phyloP scores from a whole-genome alignment of 2,113 vertebrate genomes.

The Scomber scombrus region DNA sequence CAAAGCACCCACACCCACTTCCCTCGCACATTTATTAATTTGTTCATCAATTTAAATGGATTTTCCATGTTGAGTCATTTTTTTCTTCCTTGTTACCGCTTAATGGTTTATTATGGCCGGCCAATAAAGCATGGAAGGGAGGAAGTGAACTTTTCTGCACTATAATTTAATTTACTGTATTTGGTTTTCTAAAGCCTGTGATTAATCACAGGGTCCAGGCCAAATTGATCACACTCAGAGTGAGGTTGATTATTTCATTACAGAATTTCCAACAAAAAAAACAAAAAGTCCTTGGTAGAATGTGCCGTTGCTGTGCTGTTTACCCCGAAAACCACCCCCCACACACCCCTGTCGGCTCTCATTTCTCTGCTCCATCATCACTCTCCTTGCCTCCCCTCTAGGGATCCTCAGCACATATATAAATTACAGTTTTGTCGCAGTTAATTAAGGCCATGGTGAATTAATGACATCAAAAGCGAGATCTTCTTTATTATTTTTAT shows the following conservation, averaged over 20 bases:
- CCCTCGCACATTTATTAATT: slow-evolving; percentile 68
- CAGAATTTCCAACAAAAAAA: slow-evolving; percentile 57
- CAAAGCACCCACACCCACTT: slow-evolving; percentile 31
- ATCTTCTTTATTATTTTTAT: slow-evolving; percentile 23
- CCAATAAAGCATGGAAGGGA: slow-evolving; percentile 49
- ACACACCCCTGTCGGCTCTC: slow-evolving; percentile 42
- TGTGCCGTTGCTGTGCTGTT: slow-evolving; percentile 43
- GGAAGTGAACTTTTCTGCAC: slow-evolving; percentile 53
- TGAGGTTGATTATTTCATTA: slow-evolving; percentile 77
- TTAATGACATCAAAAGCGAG: slow-evolving; percentile 20
- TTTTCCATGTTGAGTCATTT: slow-evolving; percentile 55
- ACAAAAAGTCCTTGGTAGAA: slow-evolving; percentile 58
- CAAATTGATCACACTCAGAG: slow-evolving; percentile 67
- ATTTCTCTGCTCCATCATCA: slow-evolving; percentile 54
- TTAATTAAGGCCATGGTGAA: slow-evolving; percentile 64
- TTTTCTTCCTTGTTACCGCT: slow-evolving; percentile 47
- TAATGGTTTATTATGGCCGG: slow-evolving; percentile 60
- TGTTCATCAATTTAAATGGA: slow-evolving; percentile 71
- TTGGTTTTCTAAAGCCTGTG: slow-evolving; percentile 54
- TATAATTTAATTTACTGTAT: slow-evolving; percentile 67
- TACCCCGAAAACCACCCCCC: slow-evolving; percentile 33
- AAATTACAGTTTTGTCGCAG: slow-evolving; percentile 67
- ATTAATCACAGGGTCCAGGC: slow-evolving; percentile 68
- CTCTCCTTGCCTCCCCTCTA: slow-evolving; percentile 13
- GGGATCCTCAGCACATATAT: slow-evolving; percentile 54